phyloP scores from a whole-genome alignment of 2,113 vertebrate genomes.

The Thryonomys swinderianus region DNA sequence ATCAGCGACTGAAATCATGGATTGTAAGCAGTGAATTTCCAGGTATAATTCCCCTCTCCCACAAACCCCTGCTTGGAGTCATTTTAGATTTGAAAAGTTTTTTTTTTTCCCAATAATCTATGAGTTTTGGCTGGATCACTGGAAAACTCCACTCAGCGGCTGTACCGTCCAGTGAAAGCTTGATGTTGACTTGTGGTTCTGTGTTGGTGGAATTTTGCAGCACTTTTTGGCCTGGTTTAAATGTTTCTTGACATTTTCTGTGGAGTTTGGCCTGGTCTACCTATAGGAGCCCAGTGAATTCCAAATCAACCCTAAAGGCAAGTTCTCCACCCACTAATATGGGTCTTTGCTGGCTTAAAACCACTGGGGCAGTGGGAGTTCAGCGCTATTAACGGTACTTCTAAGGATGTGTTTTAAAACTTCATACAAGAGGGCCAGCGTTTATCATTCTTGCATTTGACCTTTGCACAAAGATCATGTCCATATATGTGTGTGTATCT shows the following conservation, averaged over 20 bases:
- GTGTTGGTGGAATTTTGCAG: conserved; percentile 50
- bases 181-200: conserved; percentile 58
- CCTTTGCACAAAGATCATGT: not conserved
- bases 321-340: conserved; percentile 46
- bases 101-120: not conserved
- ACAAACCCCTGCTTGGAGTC: not conserved
- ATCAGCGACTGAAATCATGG: not conserved
- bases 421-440: not conserved
- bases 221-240: conserved; percentile 48
- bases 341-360: conserved; percentile 45
- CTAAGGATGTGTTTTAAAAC: conserved; percentile 39
- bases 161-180: conserved; percentile 51
- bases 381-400: conserved; percentile 16
- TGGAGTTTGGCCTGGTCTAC: conserved; percentile 8
- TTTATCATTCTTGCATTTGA: conserved; percentile 1
- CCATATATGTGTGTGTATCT: not conserved
- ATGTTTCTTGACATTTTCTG: conserved; percentile 66
- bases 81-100: conserved; percentile 45
- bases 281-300: conserved; percentile 59
- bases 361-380: not conserved
- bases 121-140: conserved; percentile 11
- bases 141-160: conserved; percentile 55
- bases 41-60: not conserved
- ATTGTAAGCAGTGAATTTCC: conserved; percentile 39
- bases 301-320: conserved; percentile 43